phyloP scores from a whole-genome alignment of 2,888 invertebrate genomes.

The Parasteatoda lunata region DNA sequence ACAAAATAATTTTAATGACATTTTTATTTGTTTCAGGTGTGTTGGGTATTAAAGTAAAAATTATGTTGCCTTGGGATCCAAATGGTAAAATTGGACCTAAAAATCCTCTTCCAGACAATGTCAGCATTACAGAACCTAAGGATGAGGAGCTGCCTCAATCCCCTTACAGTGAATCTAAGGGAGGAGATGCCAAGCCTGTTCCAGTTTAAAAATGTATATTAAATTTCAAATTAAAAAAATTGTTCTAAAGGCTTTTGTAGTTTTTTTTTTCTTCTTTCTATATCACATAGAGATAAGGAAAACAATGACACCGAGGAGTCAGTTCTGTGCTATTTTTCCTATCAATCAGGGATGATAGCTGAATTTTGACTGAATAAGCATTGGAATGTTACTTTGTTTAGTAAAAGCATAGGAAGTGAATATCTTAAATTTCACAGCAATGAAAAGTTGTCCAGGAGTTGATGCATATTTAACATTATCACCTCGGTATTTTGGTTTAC shows the following conservation, averaged over 20 bases:
- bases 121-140: slow-evolving; percentile 97
- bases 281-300: no score
- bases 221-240: slow-evolving; percentile 44
- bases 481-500: no score
- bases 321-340: no score
- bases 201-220: slow-evolving; percentile 41
- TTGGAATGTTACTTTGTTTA: no score
- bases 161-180: slow-evolving; percentile 85
- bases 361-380: no score
- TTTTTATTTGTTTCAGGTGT: slow-evolving; percentile 77
- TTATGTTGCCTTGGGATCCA: slow-evolving; percentile 99
- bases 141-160: slow-evolving; percentile 86
- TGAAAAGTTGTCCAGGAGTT: no score
- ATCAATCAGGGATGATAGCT: no score
- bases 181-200: slow-evolving; percentile 76
- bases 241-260: neutral
- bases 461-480: no score
- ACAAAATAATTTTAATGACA: no score
- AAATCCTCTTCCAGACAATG: slow-evolving; percentile 97
- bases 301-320: no score
- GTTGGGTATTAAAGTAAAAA: slow-evolving; percentile 90
- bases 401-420: no score
- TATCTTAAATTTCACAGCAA: no score
- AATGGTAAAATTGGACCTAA: slow-evolving; percentile 97
- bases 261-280: neutral